These are phyloP conservation scores for Eupelmus urozonus DNA, from an alignment of 2,888 invertebrate genomes.

Conservation along the genomic window DNA sequence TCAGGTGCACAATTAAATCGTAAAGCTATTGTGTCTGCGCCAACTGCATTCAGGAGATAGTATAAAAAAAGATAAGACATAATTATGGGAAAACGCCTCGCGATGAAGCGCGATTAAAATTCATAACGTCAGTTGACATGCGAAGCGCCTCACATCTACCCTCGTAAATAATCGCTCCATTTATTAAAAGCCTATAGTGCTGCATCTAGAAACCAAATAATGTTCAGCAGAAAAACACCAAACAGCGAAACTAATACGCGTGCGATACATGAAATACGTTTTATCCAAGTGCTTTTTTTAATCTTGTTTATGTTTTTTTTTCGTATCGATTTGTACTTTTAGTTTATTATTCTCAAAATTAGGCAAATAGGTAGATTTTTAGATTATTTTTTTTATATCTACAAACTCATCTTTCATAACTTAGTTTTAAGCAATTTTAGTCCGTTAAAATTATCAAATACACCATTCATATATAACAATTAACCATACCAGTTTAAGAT, in stretches of 20 bases:
- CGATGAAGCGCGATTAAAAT: slow-evolving; percentile 30
- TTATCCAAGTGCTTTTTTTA: not conserved
- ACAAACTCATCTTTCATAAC: too few species aligned
- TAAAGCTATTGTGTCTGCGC: too few species aligned
- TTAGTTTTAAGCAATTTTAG: too few species aligned
- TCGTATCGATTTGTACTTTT: too few species aligned
- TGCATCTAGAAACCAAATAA: not conserved
- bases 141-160: not conserved
- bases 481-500: too few species aligned
- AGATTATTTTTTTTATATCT: too few species aligned
- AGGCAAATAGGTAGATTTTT: too few species aligned
- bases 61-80: not conserved
- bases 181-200: slow-evolving; percentile 5
- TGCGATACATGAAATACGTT: not conserved
- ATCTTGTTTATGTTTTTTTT: too few species aligned
- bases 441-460: too few species aligned
- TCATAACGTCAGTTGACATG: slow-evolving; percentile 8
- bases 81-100: not conserved
- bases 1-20: too few species aligned
- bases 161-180: not conserved
- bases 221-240: slow-evolving; percentile 24
- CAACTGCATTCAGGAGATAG: not conserved
- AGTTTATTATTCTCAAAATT: too few species aligned
- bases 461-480: too few species aligned
- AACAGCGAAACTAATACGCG: not conserved